phyloP scores from a whole-genome alignment of 2,888 invertebrate genomes.

The Sinohyriopsis cumingii region DNA sequence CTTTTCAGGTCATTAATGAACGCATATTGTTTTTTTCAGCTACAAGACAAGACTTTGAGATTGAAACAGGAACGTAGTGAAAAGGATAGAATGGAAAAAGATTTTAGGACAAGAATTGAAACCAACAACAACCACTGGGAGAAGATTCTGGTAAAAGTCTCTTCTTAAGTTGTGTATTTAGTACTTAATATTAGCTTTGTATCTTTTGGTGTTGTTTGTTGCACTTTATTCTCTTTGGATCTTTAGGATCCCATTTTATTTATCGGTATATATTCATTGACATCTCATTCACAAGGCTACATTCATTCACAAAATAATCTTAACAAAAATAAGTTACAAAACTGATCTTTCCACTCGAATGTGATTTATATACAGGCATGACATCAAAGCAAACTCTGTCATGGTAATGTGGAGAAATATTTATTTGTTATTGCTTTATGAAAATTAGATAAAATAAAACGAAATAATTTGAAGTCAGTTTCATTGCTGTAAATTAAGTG shows the following conservation, averaged over 20 bases:
- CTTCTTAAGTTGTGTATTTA: neutral
- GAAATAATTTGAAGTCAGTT: too few relatives aligned
- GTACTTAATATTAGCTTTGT: too few relatives aligned
- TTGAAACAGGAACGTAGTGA: constrained; percentile 75
- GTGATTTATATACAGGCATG: too few relatives aligned
- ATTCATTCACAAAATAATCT: too few relatives aligned
- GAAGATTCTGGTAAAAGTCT: constrained; percentile 51
- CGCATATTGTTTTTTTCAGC: constrained; percentile 43
- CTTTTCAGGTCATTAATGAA: neutral
- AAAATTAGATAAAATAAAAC: too few relatives aligned
- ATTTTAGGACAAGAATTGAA: constrained; percentile 77
- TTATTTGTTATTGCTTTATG: neutral
- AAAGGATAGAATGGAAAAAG: constrained; percentile 75
- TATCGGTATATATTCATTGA: neutral
- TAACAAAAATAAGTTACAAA: too few relatives aligned
- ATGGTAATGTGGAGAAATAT: neutral
- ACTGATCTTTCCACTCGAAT: too few relatives aligned
- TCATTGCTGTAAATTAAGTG: too few relatives aligned
- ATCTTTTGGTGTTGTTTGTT: too few relatives aligned
- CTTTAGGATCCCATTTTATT: neutral
- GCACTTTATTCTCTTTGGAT: neutral
- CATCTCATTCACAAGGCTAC: too few relatives aligned
- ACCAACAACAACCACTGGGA: constrained; percentile 64
- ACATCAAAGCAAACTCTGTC: too few relatives aligned
- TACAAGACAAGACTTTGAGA: constrained; percentile 74